phyloP scores from a whole-genome alignment of 2,113 vertebrate genomes.

The Neomonachus schauinslandi region DNA sequence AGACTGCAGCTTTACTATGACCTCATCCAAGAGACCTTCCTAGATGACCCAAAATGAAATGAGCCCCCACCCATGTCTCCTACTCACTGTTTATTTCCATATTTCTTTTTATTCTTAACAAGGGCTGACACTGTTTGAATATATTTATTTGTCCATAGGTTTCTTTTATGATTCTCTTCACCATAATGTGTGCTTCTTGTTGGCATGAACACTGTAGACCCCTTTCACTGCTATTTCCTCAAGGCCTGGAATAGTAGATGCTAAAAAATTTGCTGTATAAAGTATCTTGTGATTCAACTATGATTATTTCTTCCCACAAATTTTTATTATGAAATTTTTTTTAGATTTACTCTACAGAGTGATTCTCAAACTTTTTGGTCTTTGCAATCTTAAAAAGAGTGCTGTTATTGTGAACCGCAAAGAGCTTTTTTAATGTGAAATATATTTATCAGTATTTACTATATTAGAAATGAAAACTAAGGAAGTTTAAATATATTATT shows the following conservation, averaged over 20 bases:
- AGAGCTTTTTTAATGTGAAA: neutral
- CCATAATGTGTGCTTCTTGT: neutral
- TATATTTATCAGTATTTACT: neutral
- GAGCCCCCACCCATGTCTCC: neutral
- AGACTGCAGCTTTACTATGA: neutral
- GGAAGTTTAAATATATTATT: neutral
- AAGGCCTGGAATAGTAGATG: neutral
- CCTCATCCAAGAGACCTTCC: neutral
- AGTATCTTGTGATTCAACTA: neutral
- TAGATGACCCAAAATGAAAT: neutral
- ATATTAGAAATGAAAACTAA: neutral
- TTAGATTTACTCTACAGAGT: neutral
- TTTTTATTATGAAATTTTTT: neutral
- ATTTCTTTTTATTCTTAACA: neutral
- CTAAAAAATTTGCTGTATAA: neutral
- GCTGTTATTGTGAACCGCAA: neutral
- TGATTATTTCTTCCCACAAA: neutral
- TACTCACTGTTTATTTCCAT: neutral
- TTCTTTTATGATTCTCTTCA: neutral
- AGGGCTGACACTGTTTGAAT: neutral
- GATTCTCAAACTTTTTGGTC: neutral
- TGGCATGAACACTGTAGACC: neutral
- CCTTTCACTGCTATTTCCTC: neutral
- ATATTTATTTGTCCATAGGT: neutral
- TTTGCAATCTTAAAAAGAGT: neutral